Base-by-base conservation (phyloP, 2,113 vertebrate species). In the Pandion haliaetus region DNA sequence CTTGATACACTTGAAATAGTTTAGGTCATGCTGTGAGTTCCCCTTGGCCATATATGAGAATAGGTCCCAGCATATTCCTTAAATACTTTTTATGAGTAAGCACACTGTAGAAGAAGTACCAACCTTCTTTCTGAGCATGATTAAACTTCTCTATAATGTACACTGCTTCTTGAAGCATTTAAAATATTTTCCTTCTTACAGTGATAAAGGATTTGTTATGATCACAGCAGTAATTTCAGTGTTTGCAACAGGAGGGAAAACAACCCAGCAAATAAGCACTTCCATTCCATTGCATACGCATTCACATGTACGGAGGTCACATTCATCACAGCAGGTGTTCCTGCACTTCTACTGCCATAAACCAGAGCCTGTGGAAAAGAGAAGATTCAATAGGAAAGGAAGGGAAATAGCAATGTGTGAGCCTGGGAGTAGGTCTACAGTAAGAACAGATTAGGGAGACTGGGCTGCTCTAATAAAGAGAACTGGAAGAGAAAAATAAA, bases 291-390 rank as follows among this genome's bases (percentile, higher is more conserved):
- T 14, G 23, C 15, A 1, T 15, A 6, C 26, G 21, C 5, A 5
- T 6, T 14, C 50, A 14, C 10, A 0, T 0, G 6, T 7, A 62
- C 1, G 1, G 45, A 24, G 40, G 40, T 45, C 78, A 21, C 70
- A 5, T 42, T 55, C 26, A 15, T 54, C 82, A 9, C 49, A 42
- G 72, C 28, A 12, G 42, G 10, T 8, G 17, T 20, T 55, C 69
- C 89, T 73, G 66, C 34, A 2, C 47, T 57, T 17, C 84, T 17
- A 3, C 29, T n/a, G 49, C 59, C 32, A 0, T 11, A 18, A 36
- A 19, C 9, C 9, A 2, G 44, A 71, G 61, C 54, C 50, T 7
- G 6, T 14, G 82, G 59, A 20, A 86, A 77, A 59, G 58, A 47
- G n/a, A 14, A 73, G 26, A 14, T 40, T 32, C 55, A 13, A 0